Conservation (phyloP, 2,888 invertebrate genomes). For the Mylabris sibirica region DNA sequence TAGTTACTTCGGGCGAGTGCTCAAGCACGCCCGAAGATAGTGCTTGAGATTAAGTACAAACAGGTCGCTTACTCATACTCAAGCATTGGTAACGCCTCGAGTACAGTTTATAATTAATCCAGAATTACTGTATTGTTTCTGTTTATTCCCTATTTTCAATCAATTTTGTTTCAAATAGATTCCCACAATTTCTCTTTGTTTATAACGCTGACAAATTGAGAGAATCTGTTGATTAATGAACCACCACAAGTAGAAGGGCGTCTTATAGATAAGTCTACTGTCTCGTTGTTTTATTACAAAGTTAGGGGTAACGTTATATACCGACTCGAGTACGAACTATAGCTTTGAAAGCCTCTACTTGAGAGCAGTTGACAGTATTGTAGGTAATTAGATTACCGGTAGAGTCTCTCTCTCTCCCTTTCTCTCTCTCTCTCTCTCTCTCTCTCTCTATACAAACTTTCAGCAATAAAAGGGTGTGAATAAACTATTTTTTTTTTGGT, state of each 20-base stretch:
- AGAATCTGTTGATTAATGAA: conserved; percentile 35
- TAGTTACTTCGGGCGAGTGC: no score
- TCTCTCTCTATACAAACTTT: conserved; percentile 46
- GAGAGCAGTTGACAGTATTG: conserved; percentile 50
- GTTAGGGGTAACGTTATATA: conserved; percentile 53
- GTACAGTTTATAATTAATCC: no score
- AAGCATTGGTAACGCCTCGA: no score
- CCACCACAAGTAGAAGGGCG: conserved; percentile 16
- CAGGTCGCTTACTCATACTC: no score
- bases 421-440: no score
- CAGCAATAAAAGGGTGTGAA: background rate
- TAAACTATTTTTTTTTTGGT: background rate
- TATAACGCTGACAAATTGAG: background rate
- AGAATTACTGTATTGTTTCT: no score
- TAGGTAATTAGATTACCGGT: conserved; percentile 55
- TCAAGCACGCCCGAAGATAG: no score
- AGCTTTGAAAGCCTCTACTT: conserved; percentile 54
- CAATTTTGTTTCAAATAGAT: no score
- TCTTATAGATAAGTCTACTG: conserved; percentile 17
- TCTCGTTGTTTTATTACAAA: conserved; percentile 37
- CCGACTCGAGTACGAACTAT: conserved; percentile 55
- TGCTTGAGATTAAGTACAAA: no score
- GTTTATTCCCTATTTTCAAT: no score
- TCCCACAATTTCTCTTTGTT: background rate
- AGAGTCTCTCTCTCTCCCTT: no score